A percentile compares a stretch with the other conserved stretches of the same genome.
Conservation (phyloP, 2,113 vertebrate genomes). For the Aepyceros melampus region DNA sequence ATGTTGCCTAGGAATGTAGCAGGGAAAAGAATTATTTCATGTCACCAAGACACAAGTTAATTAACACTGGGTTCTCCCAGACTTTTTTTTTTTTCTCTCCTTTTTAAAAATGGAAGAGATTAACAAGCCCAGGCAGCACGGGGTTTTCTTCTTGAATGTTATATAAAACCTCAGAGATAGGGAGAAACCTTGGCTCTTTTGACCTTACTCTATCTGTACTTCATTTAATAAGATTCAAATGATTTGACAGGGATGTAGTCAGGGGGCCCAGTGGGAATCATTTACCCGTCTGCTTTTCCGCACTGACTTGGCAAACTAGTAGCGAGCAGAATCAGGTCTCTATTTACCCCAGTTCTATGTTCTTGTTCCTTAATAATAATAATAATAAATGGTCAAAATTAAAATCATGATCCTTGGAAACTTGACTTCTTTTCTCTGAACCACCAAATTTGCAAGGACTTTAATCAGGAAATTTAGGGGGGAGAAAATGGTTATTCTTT, state of each 20-base stretch:
- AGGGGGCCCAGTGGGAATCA: conserved; percentile 49
- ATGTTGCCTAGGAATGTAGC: conserved; percentile 70
- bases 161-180: conserved; percentile 17
- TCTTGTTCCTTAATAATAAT: background rate
- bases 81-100: conserved; percentile 51
- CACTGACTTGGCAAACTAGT: conserved; percentile 39
- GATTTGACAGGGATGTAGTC: conserved; percentile 44
- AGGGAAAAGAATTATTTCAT: conserved; percentile 66
- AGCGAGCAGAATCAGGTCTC: conserved; percentile 35
- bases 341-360: conserved; percentile 20
- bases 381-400: background rate
- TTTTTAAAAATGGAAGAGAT: conserved; percentile 72
- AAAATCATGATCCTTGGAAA: background rate
- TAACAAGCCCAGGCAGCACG: conserved; percentile 54
- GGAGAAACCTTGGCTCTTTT: conserved; percentile 18
- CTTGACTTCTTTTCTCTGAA: background rate
- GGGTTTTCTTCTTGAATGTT: conserved; percentile 22
- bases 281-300: conserved; percentile 39
- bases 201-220: conserved; percentile 56
- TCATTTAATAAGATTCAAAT: conserved; percentile 70
- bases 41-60: conserved; percentile 74
- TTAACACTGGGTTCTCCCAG: conserved; percentile 56
- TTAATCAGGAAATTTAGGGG: background rate
- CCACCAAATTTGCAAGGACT: background rate
- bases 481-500: background rate